Evolutionary conservation across 2,888 invertebrate species (phyloP).

Genomic region (Mesorhabditis spiculigera): DNA sequence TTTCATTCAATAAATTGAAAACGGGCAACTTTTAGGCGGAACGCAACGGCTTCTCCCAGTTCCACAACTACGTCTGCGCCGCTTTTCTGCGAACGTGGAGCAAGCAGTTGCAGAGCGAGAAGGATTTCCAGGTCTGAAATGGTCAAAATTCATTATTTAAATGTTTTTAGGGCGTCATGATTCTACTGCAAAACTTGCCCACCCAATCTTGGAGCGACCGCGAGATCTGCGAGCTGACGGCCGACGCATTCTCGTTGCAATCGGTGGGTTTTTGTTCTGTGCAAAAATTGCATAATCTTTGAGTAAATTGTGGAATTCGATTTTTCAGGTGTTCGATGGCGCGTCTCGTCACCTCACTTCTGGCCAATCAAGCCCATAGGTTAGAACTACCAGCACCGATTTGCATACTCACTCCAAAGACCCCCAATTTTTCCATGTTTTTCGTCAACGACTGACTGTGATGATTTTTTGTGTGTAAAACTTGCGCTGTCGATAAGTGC

Average conservation of each 20-base stretch:
- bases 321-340: constrained; percentile 33
- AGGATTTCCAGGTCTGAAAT: constrained; percentile 83
- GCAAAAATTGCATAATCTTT: neutral
- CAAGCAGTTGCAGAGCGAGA: constrained; percentile 79
- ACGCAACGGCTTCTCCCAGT: constrained; percentile 89
- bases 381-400: neutral
- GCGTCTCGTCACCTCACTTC: constrained; percentile 31
- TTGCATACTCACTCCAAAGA: neutral
- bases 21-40: constrained; percentile 64
- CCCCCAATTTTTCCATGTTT: neutral
- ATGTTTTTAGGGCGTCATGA: constrained; percentile 78
- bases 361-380: neutral
- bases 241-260: constrained; percentile 94
- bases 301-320: neutral
- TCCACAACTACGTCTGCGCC: constrained; percentile 98
- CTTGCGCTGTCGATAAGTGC: no score
- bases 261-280: constrained; percentile 67
- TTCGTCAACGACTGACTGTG: neutral
- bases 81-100: constrained; percentile 94
- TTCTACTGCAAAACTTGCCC: constrained; percentile 89
- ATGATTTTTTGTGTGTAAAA: neutral
- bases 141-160: constrained; percentile 10
- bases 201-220: constrained; percentile 94
- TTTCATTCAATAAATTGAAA: no score
- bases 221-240: constrained; percentile 89